These are phyloP conservation scores for Chrysomallon squamiferum DNA, from an alignment of 1,140 invertebrate species.

Conservation along the genomic window DNA sequence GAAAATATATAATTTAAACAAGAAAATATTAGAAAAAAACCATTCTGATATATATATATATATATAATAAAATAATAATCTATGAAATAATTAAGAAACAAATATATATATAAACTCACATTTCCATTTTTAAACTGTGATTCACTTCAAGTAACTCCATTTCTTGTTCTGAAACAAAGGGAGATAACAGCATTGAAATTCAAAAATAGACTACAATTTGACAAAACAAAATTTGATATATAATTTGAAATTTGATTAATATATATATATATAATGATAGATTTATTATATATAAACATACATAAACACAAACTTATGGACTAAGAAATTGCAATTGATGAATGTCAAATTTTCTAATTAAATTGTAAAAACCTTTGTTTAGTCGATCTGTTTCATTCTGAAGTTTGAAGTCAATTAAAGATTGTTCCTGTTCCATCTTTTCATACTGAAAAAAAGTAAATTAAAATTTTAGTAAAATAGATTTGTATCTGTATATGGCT, in stretches of 20 bases:
- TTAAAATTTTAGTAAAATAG: neutral
- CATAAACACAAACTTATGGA: neutral
- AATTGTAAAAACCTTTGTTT: constrained; percentile 27
- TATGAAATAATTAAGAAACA: neutral
- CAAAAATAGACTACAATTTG: neutral
- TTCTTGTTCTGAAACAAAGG: constrained; percentile 42
- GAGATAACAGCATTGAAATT: neutral
- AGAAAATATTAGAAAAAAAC: too few species aligned
- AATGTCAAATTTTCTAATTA: neutral
- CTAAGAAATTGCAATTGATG: neutral
- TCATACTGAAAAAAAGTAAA: constrained; percentile 27
- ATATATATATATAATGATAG: neutral
- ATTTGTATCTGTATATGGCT: neutral
- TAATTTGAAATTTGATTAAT: neutral
- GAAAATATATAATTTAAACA: constrained; percentile 5
- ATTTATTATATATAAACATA: neutral
- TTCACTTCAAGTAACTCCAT: constrained; percentile 34
- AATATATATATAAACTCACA: constrained; percentile 19
- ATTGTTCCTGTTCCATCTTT: constrained; percentile 52
- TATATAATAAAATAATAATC: neutral
- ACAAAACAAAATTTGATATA: neutral
- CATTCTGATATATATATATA: neutral
- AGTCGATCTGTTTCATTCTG: constrained; percentile 51
- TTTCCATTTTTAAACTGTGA: constrained; percentile 33
- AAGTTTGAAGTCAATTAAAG: constrained; percentile 50